A percentile compares a stretch with the other conserved stretches of the same genome.
Conservation (phyloP, 2,113 vertebrate species). For the Rattus rattus region DNA sequence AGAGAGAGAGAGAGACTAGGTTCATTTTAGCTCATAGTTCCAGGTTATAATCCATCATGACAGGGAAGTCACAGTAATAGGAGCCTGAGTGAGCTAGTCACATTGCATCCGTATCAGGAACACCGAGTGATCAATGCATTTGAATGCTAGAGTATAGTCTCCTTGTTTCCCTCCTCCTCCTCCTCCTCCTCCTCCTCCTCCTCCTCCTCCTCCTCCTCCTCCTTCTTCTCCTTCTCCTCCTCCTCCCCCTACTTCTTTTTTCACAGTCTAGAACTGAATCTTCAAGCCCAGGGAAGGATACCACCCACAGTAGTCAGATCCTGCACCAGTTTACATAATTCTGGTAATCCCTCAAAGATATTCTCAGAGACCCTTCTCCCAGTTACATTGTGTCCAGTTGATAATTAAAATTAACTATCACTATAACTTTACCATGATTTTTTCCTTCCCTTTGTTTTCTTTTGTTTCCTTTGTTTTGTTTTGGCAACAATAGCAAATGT, state of each 20-base stretch:
- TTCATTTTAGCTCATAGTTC: background rate
- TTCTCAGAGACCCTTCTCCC: background rate
- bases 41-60: background rate
- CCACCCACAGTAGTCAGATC: background rate
- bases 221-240: no score
- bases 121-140: background rate
- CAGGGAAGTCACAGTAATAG: background rate
- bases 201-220: no score
- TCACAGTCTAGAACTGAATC: background rate
- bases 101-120: background rate
- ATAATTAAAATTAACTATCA: background rate
- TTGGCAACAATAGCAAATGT: background rate
- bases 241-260: no score
- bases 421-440: background rate
- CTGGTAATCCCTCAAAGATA: background rate
- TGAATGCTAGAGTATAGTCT: background rate
- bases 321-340: background rate
- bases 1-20: no score
- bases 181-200: no score
- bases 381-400: background rate
- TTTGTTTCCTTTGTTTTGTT: no score
- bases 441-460: background rate
- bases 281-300: background rate
- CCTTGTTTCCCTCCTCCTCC: no score
- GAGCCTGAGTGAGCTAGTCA: background rate